Conservation (phyloP, 2,888 invertebrate species). For the Habroteleia sp. region DNA sequence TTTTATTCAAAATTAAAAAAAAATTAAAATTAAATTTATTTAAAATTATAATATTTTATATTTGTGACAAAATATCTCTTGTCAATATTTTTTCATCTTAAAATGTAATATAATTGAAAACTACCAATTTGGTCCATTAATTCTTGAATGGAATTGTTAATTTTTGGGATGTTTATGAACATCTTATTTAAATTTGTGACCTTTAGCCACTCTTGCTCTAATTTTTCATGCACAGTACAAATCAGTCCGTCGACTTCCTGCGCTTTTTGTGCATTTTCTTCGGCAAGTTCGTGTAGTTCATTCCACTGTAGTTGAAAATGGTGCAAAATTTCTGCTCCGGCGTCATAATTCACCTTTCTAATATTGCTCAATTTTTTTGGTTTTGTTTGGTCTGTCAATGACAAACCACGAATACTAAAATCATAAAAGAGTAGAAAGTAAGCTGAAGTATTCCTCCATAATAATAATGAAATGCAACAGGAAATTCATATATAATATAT, state of each 20-base stretch:
- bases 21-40: too few relatives aligned
- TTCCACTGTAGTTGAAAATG: constrained; percentile 89
- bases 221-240: constrained; percentile 76
- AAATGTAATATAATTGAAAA: too few relatives aligned
- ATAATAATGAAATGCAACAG: too few relatives aligned
- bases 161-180: constrained; percentile 81
- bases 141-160: constrained; percentile 80
- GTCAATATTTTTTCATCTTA: too few relatives aligned
- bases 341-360: constrained; percentile 82
- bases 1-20: too few relatives aligned
- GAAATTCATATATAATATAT: too few relatives aligned
- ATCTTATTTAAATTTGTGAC: constrained; percentile 79
- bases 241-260: constrained; percentile 82
- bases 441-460: too few relatives aligned
- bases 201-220: constrained; percentile 80
- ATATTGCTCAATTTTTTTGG: constrained; percentile 67
- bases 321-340: constrained; percentile 86
- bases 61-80: too few relatives aligned
- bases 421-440: background rate
- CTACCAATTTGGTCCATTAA: constrained; percentile 82
- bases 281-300: constrained; percentile 86
- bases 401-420: constrained; percentile 76
- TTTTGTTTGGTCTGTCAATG: constrained; percentile 71
- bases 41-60: too few relatives aligned
- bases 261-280: constrained; percentile 84